phyloP scores from a whole-genome alignment of 2,113 vertebrate genomes.

The Sander vitreus region DNA sequence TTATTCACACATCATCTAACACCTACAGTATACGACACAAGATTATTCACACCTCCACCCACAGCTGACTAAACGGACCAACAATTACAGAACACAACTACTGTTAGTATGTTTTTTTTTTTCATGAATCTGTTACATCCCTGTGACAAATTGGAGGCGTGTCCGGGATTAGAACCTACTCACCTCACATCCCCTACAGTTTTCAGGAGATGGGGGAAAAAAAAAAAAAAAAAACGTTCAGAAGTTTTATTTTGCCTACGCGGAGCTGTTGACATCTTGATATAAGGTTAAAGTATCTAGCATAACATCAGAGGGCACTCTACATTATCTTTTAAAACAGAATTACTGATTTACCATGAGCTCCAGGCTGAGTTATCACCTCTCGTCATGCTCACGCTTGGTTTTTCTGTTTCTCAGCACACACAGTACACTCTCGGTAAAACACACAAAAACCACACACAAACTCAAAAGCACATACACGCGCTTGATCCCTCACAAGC shows the following conservation, averaged over 20 bases:
- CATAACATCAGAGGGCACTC: conserved; percentile 45
- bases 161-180: background rate
- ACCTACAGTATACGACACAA: background rate
- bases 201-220: background rate
- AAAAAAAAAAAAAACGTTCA: conserved; percentile 15
- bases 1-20: conserved; percentile 47
- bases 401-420: background rate
- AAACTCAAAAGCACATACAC: background rate
- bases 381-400: background rate
- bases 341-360: conserved; percentile 40
- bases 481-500: background rate
- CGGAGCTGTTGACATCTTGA: background rate
- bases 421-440: background rate
- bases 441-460: conserved; percentile 1
- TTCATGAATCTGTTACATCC: background rate
- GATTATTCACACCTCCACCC: conserved; percentile 42
- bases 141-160: background rate
- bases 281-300: conserved; percentile 15
- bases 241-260: conserved; percentile 10
- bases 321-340: conserved; percentile 38
- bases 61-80: conserved; percentile 26
- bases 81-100: conserved; percentile 33
- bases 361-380: conserved; percentile 36
- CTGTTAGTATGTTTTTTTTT: background rate
- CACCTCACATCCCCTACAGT: background rate